A percentile compares a stretch with the other conserved stretches of the same genome.
phyloP scores from a whole-genome alignment of 1,140 invertebrate genomes.

The Drosophila kohkoa region DNA sequence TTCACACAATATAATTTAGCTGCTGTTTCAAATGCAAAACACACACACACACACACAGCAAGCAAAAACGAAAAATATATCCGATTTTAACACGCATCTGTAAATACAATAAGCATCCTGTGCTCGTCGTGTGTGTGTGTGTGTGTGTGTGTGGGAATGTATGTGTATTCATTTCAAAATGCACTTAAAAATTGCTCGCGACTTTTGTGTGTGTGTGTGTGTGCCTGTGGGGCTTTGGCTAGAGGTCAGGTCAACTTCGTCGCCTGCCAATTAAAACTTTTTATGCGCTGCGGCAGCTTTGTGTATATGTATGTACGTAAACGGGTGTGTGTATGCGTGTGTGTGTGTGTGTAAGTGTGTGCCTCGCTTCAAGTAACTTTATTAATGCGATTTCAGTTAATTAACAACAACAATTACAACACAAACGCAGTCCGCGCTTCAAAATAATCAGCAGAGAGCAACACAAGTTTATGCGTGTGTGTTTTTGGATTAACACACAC shows the following conservation, averaged over 20 bases:
- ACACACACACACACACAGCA: constrained; percentile 11
- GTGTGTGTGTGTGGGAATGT: constrained; percentile 30
- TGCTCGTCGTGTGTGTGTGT: constrained; percentile 4
- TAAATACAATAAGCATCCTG: constrained; percentile 55
- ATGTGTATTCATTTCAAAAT: constrained; percentile 39
- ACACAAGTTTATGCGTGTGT: neutral
- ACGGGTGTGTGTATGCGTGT: constrained; percentile 6
- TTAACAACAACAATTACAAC: constrained; percentile 75
- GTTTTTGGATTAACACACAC: constrained; percentile 9
- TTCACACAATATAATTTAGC: neutral
- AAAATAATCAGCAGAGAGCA: constrained; percentile 32
- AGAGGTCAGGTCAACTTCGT: constrained; percentile 80
- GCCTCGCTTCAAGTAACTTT: constrained; percentile 66
- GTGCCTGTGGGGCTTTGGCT: constrained; percentile 52
- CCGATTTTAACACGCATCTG: constrained; percentile 24
- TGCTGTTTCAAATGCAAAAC: constrained; percentile 50
- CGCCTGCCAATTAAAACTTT: constrained; percentile 81
- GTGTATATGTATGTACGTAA: constrained; percentile 2
- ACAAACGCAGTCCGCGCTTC: constrained; percentile 17
- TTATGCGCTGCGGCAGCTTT: constrained; percentile 68
- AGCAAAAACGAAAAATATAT: too few relatives aligned
- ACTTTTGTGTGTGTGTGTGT: constrained; percentile 14
- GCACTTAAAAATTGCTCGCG: constrained; percentile 41
- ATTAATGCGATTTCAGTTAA: constrained; percentile 81
- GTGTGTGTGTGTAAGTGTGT: constrained; percentile 15